These are phyloP conservation scores for Drosophila mayri DNA, from an alignment of 1,140 invertebrate genomes.

Conservation along the genomic window DNA sequence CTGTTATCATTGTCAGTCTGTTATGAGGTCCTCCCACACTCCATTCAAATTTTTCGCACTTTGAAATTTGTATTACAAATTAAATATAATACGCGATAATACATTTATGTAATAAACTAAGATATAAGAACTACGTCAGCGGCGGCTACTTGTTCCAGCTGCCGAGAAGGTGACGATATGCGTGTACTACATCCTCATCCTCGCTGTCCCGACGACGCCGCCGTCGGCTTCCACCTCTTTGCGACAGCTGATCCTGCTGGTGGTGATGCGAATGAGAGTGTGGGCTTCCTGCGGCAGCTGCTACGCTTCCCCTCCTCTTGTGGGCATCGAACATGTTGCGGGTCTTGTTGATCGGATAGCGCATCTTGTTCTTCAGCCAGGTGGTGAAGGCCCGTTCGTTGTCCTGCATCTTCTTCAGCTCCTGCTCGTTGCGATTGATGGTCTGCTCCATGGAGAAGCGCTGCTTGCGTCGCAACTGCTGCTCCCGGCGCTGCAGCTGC, in stretches of 20 bases:
- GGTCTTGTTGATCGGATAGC: constrained; percentile 82
- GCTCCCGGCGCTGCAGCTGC: constrained; percentile 73
- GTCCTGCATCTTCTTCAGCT: constrained; percentile 80
- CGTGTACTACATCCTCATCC: constrained; percentile 53
- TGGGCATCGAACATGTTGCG: constrained; percentile 83
- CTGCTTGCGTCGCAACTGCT: constrained; percentile 62
- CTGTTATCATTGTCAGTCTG: constrained; percentile 50
- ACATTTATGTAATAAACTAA: constrained; percentile 68
- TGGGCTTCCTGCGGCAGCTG: constrained; percentile 46
- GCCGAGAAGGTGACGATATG: constrained; percentile 65
- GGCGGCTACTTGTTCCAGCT: constrained; percentile 68
- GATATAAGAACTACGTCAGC: constrained; percentile 30
- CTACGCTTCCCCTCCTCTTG: constrained; percentile 55
- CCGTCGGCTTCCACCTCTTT: constrained; percentile 13
- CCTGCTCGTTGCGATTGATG: constrained; percentile 71
- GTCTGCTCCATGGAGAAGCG: constrained; percentile 65
- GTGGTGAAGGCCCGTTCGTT: constrained; percentile 83
- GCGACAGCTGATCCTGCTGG: constrained; percentile 6
- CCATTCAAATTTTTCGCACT: constrained; percentile 26
- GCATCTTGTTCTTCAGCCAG: constrained; percentile 84
- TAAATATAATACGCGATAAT: constrained; percentile 60
- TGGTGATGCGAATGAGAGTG: constrained; percentile 23
- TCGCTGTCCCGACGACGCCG: constrained; percentile 41
- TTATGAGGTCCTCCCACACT: constrained; percentile 11
- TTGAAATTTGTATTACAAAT: constrained; percentile 63